Percentiles rank a stretch among this genome's conserved stretches.
Evolutionary conservation across 2,113 vertebrate species (phyloP).

Genomic region (Erpornis zantholeuca): DNA sequence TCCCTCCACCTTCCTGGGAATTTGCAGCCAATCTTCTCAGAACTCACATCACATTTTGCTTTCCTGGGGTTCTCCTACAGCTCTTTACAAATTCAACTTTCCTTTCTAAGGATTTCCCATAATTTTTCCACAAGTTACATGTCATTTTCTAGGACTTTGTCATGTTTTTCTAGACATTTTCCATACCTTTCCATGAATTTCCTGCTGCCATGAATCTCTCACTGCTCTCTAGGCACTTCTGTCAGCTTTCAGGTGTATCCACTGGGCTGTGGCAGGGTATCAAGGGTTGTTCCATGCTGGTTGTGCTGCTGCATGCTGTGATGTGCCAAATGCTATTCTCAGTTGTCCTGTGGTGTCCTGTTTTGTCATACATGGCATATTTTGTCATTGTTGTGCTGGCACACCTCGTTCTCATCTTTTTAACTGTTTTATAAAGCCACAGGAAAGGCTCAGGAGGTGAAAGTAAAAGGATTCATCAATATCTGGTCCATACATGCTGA

Average conservation of each 20-base stretch:
- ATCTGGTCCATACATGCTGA: neutral
- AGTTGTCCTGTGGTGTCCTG: neutral
- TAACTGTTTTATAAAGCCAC: neutral
- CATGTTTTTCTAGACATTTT: neutral
- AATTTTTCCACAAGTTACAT: neutral
- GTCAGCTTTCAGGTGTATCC: neutral
- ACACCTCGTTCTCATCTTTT: accelerated
- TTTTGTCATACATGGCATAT: neutral
- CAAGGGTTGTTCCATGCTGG: neutral
- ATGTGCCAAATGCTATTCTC: neutral
- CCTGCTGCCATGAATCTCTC: neutral
- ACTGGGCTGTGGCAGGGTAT: neutral
- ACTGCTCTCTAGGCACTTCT: neutral
- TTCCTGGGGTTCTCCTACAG: neutral
- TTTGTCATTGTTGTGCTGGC: neutral
- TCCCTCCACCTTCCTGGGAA: neutral
- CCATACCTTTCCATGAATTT: neutral
- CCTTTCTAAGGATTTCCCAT: neutral
- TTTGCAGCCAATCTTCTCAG: neutral
- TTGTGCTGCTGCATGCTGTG: neutral
- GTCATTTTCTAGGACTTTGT: neutral
- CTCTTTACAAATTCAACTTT: neutral
- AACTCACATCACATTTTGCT: neutral
- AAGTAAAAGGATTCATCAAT: neutral
- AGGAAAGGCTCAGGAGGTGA: neutral